Evolutionary conservation across 2,797 vertebrate genomes (phyloP).

Genomic region (Sparidentex hasta): DNA sequence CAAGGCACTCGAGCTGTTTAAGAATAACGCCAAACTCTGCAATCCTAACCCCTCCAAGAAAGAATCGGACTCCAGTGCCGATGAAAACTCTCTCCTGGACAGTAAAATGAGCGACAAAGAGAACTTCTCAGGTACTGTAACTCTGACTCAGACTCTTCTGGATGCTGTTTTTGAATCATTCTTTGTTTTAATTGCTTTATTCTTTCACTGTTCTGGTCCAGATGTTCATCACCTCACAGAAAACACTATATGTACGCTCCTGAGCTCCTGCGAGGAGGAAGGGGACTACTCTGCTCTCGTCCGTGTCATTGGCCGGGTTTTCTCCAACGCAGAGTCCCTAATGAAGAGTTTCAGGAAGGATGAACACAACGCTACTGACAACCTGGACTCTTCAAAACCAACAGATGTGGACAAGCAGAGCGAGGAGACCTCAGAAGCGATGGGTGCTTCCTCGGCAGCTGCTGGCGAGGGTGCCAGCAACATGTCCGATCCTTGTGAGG

Average conservation of each 20-base stretch:
- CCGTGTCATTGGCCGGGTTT: conserved; percentile 93
- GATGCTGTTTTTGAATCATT: not conserved
- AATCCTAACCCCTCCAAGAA: conserved; percentile 95
- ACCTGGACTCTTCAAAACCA: conserved; percentile 88
- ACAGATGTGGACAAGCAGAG: conserved; percentile 90
- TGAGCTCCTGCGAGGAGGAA: conserved; percentile 91
- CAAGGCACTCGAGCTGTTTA: conserved; percentile 98
- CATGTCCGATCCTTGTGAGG: conserved; percentile 85
- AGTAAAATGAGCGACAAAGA: conserved; percentile 90
- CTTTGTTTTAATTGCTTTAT: not conserved
- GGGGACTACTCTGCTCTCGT: conserved; percentile 95
- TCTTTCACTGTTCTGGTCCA: conserved; percentile 64
- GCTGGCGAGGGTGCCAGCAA: conserved; percentile 85
- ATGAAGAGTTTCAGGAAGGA: conserved; percentile 94
- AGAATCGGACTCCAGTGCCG: conserved; percentile 91
- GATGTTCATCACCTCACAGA: conserved; percentile 96
- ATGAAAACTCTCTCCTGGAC: conserved; percentile 87
- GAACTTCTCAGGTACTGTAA: conserved; percentile 89
- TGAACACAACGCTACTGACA: conserved; percentile 87
- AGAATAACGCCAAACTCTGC: conserved; percentile 98
- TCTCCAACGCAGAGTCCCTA: conserved; percentile 94
- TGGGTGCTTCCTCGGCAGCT: conserved; percentile 86
- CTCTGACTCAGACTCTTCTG: too few relatives aligned
- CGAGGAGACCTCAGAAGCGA: conserved; percentile 83
- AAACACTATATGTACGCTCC: conserved; percentile 92